A percentile compares a stretch with the other conserved stretches of the same genome.
Conservation (phyloP, 2,888 invertebrate genomes). For the Phasia obesa region DNA sequence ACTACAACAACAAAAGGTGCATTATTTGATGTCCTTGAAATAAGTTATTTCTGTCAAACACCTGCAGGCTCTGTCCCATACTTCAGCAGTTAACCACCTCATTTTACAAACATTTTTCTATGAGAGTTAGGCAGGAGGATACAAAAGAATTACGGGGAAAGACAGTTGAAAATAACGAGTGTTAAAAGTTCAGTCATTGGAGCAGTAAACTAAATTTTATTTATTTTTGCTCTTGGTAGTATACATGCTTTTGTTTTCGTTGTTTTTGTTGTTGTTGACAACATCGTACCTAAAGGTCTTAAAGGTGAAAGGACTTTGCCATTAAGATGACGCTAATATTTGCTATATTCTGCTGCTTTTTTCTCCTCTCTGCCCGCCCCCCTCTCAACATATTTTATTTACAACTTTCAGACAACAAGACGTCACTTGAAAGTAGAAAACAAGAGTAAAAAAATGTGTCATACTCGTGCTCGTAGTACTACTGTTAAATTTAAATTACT, state of each 20-base stretch:
- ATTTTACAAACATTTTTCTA: conserved; percentile 29
- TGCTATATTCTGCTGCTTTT: conserved; percentile 30
- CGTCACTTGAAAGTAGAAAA: conserved; percentile 61
- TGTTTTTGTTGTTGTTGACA: conserved; percentile 27
- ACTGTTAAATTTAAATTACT: conserved; percentile 60
- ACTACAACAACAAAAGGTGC: too few relatives aligned
- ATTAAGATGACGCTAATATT: conserved; percentile 67
- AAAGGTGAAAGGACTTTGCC: conserved; percentile 71
- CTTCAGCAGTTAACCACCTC: not conserved
- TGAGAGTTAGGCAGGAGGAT: not conserved
- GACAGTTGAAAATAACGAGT: not conserved
- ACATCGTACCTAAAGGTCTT: conserved; percentile 52
- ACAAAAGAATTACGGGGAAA: not conserved
- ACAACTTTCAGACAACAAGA: conserved; percentile 65
- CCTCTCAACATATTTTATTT: conserved; percentile 47
- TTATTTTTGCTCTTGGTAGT: not conserved
- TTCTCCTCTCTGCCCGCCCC: not conserved
- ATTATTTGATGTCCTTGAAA: conserved; percentile 5
- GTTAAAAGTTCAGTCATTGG: conserved; percentile 29
- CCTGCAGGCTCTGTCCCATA: conserved; percentile 18
- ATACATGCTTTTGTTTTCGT: not conserved
- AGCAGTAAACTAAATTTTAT: conserved; percentile 15
- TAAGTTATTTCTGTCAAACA: not conserved
- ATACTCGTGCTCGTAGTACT: conserved; percentile 40
- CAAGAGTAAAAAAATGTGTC: conserved; percentile 52